Conservation (phyloP, 2,888 invertebrate species). For the Mycalesis mineus region DNA sequence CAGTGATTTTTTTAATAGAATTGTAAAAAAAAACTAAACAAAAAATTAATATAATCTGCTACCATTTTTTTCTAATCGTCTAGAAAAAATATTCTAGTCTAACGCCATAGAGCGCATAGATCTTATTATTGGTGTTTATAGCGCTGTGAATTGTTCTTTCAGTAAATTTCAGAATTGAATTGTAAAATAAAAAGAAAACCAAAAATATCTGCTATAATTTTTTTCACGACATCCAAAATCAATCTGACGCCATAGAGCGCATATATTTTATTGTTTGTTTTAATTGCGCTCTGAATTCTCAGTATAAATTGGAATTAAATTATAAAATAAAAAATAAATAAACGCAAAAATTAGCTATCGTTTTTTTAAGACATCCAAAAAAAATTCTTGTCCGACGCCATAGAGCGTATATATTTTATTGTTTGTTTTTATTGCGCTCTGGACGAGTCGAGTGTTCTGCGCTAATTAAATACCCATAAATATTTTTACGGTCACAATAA, state of each 20-base stretch:
- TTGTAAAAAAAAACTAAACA: too few species aligned
- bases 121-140: too few species aligned
- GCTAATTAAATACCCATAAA: slow-evolving; percentile 21
- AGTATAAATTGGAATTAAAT: too few species aligned
- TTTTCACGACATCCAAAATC: background rate
- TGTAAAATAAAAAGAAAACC: background rate
- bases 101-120: too few species aligned
- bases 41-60: too few species aligned
- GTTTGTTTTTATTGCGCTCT: slow-evolving; percentile 15
- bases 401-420: slow-evolving; percentile 13
- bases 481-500: slow-evolving; percentile 8
- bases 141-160: too few species aligned
- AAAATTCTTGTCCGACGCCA: background rate
- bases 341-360: background rate
- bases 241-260: background rate
- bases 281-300: slow-evolving; percentile 17
- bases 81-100: too few species aligned
- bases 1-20: too few species aligned
- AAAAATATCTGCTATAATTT: background rate
- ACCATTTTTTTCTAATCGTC: too few species aligned
- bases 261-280: slow-evolving; percentile 16
- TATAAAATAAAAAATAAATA: background rate
- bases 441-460: slow-evolving; percentile 9
- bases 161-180: too few species aligned
- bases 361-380: background rate